Evolutionary conservation across 2,113 vertebrate genomes (phyloP).

Genomic region (Choloepus hoffmanni): DNA sequence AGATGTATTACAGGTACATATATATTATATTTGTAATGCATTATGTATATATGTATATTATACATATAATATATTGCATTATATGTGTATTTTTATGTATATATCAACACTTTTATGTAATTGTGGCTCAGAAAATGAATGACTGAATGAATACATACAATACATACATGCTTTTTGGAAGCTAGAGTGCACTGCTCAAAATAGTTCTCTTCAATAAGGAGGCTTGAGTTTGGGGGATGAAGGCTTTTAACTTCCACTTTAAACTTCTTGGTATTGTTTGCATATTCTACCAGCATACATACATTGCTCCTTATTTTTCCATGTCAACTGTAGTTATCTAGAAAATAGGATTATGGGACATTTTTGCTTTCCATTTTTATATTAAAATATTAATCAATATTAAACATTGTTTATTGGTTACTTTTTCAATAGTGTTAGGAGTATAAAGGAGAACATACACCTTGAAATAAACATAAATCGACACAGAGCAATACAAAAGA

Average conservation of each 20-base stretch:
- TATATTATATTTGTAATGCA: not conserved
- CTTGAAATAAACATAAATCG: not conserved
- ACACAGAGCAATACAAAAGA: not conserved
- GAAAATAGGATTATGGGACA: not conserved
- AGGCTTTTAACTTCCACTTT: not conserved
- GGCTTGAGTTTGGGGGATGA: not conserved
- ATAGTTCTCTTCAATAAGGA: not conserved
- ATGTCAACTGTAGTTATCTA: not conserved
- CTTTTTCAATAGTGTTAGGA: constrained; percentile 15
- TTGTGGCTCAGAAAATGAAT: not conserved
- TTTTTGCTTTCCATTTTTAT: not conserved
- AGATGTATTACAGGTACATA: not conserved
- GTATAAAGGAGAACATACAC: not conserved
- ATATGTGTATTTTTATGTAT: not conserved
- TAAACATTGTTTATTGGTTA: not conserved
- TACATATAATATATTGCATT: not conserved
- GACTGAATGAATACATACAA: not conserved
- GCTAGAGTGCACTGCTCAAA: not conserved
- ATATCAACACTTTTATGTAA: not conserved
- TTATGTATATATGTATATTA: not conserved
- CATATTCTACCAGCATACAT: not conserved
- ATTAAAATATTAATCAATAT: constrained; percentile 1
- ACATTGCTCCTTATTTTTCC: not conserved
- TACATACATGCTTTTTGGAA: not conserved
- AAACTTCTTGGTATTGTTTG: not conserved